A percentile compares a stretch with the other conserved stretches of the same genome.
Conservation (phyloP, 53 echinoderm and acorn worm genomes). For the Mesocentrotus franciscanus region DNA sequence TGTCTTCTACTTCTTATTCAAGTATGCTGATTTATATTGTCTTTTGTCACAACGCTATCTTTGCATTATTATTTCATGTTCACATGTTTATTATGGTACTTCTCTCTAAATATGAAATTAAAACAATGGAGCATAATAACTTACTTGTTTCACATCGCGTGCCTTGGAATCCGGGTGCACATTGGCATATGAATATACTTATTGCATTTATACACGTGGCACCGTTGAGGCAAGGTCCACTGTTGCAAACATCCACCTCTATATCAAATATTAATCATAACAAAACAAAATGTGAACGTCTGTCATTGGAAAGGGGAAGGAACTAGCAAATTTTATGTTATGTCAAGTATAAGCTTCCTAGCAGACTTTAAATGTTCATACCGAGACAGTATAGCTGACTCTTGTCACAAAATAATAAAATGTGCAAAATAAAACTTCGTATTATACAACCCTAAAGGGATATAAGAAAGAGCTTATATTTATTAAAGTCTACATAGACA, state of each 20-base stretch:
- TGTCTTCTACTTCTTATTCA: neutral
- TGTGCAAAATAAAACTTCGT: too few species aligned
- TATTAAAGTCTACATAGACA: too few species aligned
- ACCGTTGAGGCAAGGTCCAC: constrained; percentile 69
- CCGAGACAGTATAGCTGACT: neutral
- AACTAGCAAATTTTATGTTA: neutral
- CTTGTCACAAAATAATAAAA: too few species aligned
- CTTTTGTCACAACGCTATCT: too few species aligned
- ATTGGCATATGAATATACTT: constrained; percentile 64
- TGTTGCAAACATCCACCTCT: constrained; percentile 1
- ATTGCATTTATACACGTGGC: constrained; percentile 62
- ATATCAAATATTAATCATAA: neutral
- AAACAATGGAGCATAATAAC: neutral
- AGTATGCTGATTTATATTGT: too few species aligned
- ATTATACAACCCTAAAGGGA: too few species aligned
- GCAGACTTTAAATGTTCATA: neutral
- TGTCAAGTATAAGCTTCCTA: neutral
- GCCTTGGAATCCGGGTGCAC: constrained; percentile 71
- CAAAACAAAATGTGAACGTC: too few species aligned
- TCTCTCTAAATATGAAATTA: neutral
- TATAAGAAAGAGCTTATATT: too few species aligned
- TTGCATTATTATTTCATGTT: too few species aligned
- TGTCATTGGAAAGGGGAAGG: neutral
- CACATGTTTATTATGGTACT: too few species aligned
- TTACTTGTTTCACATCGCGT: constrained; percentile 77